Base-by-base conservation (phyloP, 2,113 vertebrate genomes). In the Tenebrosternarchus preto region DNA sequence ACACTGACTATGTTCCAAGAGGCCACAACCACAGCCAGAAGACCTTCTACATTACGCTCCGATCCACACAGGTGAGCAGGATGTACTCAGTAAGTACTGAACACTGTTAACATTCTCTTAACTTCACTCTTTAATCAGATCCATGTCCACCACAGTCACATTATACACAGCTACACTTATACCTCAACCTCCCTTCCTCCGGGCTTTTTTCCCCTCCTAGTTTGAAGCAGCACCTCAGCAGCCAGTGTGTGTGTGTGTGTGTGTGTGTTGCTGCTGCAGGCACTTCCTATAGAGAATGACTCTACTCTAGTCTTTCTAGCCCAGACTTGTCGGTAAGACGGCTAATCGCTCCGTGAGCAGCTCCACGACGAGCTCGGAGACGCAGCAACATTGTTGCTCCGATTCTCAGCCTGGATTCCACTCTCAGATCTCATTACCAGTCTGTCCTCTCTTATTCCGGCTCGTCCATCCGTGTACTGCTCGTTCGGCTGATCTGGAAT, bases 251-350 rank as follows among this genome's bases (percentile, higher is more conserved):
- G 68, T 77, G 24, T 64, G 24, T 74, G 78, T 50, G 61, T 63
- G n/a, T 74, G 77, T 75, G 53, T 46, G 71, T 8, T 1, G 6
- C n/a, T 76, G 73, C 77, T 82, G 27, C 59, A 69, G 78, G 76
- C 60, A 75, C 77, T 84, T 74, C 84, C 83, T 80, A 56, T 61
- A 15, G 15, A 80, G 69, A 73, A 31, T 83, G 80, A 82, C 77
- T 82, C 56, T 25, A 80, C 33, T 76, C 24, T 17, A 64, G 77
- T 60, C 72, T 22, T 73, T 88, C 91, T 73, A 87, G 91, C 88
- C 87, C 77, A 86, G 89, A 89, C 91, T 85, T 56, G 91, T 85
- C 84, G 5, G 71, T 55, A 76, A 69, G 77, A 71, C 57, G 59
- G 60, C 60, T 57, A 76, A 84, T 85, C 71, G 73, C 80, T 82